A percentile compares a stretch with the other conserved stretches of the same genome.
Conservation (phyloP, 2,888 invertebrate species). For the Ptycholaimellus sp. region DNA sequence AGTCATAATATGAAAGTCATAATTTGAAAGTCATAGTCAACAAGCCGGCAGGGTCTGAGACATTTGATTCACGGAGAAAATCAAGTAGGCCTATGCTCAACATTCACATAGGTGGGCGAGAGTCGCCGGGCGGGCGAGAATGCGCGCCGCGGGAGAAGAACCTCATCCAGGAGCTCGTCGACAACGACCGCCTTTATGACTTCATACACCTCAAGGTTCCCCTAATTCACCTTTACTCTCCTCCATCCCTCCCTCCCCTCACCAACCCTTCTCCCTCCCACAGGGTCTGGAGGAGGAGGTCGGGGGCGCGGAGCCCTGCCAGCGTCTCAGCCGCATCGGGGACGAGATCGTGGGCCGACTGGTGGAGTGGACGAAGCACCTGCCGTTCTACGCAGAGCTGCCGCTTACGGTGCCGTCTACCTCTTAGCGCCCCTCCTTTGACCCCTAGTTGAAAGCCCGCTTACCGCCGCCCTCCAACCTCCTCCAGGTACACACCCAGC, state of each 20-base stretch:
- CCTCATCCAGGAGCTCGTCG: slow-evolving; percentile 42
- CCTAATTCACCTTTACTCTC: slow-evolving; percentile 56
- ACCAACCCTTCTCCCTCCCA: background rate
- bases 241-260: slow-evolving; percentile 26
- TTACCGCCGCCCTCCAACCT: too few species aligned
- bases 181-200: slow-evolving; percentile 86
- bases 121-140: background rate
- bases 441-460: too few species aligned
- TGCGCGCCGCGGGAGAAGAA: slow-evolving; percentile 3
- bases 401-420: too few species aligned
- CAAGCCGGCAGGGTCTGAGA: background rate
- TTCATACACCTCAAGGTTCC: slow-evolving; percentile 50
- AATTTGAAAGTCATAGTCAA: too few species aligned
- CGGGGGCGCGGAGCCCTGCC: background rate
- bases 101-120: background rate
- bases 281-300: background rate
- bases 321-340: slow-evolving; percentile 63
- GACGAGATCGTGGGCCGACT: slow-evolving; percentile 93
- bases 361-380: slow-evolving; percentile 91
- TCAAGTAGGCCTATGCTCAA: background rate
- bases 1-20: too few species aligned
- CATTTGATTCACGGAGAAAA: background rate
- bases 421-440: too few species aligned
- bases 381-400: slow-evolving; percentile 85
- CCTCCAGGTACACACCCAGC: slow-evolving; percentile 69